Evolutionary conservation across 53 echinoderm and acorn worm species (phyloP), one percentile per base, ranked within the genome.

Genomic region (Zoroaster sp.): DNA sequence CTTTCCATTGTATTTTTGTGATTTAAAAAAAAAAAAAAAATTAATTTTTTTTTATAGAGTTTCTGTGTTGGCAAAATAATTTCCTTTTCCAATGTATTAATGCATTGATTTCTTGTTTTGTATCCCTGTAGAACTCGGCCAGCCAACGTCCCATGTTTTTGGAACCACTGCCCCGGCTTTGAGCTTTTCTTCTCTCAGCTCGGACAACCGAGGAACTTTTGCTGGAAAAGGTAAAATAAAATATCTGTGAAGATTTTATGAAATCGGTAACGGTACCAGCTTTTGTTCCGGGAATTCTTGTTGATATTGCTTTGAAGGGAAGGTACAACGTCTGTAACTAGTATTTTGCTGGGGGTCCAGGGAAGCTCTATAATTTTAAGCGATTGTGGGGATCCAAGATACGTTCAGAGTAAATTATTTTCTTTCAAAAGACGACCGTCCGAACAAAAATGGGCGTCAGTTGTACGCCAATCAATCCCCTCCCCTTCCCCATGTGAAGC

Each of bases 171-270:
- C 35, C 11, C 30, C 47, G 0, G 33, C 5, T 17, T 0, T 83
- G 42, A 83, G 83, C 43, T 83, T 83, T 43, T 67, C 83, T 18
- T 31, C 25, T 6, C 41, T 83, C 46, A 83, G 30, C 32, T 66
- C 83, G 2, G 69, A 69, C 69, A 83, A 43, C 4, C 83, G 68
- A 15, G 83, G 83, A 14, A 83, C 69, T 21, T 83, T 83, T 83
- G 69, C 83, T 18, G 28, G 23, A 49, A 42, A 38, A 83, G 83
- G 83, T 83, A 40, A 74, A 13, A 18, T 70, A 18, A n/a, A n/a
- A n/a, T n/a, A n/a, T n/a, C n/a, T n/a, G n/a, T n/a, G n/a, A n/a
- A n/a, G n/a, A n/a, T n/a, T n/a, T n/a, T n/a, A n/a, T n/a, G n/a
- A n/a, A n/a, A n/a, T n/a, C n/a, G 11, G 17, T 51, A 51, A 17